These are phyloP conservation scores for Numida meleagris DNA, from an alignment of 2,113 vertebrate genomes.

Conservation along the genomic window DNA sequence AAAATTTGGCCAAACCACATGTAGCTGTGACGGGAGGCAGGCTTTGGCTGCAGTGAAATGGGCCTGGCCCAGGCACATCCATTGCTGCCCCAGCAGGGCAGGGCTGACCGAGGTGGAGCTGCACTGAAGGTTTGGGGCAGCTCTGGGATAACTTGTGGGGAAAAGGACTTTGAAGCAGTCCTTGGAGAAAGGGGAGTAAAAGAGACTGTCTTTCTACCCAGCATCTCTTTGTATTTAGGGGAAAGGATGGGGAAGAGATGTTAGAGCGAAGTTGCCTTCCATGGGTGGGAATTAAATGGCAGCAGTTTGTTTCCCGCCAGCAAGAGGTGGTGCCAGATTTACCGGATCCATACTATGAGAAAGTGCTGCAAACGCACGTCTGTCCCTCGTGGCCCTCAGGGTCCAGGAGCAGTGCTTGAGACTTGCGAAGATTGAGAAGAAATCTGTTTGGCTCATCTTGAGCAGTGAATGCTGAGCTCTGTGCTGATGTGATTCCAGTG, in stretches of 20 bases:
- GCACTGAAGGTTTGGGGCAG: background rate
- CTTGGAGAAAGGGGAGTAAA: background rate
- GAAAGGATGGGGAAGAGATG: background rate
- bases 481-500: background rate
- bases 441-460: fast-evolving
- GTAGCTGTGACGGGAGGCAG: background rate
- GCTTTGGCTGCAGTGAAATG: background rate
- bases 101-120: fast-evolving
- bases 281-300: background rate
- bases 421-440: background rate
- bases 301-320: background rate
- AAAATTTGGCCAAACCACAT: background rate
- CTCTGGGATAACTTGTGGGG: background rate
- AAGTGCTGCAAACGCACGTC: background rate
- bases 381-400: background rate
- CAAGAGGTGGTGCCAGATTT: background rate
- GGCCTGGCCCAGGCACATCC: fast-evolving
- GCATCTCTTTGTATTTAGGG: background rate
- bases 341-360: background rate
- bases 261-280: background rate
- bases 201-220: background rate
- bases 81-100: background rate
- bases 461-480: background rate
- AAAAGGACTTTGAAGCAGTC: background rate
- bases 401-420: background rate